Percentiles rank a stretch among this genome's conserved stretches.
These are phyloP conservation scores for Rhadina sibilatrix DNA, from an alignment of 2,113 vertebrate species.

Conservation along the genomic window DNA sequence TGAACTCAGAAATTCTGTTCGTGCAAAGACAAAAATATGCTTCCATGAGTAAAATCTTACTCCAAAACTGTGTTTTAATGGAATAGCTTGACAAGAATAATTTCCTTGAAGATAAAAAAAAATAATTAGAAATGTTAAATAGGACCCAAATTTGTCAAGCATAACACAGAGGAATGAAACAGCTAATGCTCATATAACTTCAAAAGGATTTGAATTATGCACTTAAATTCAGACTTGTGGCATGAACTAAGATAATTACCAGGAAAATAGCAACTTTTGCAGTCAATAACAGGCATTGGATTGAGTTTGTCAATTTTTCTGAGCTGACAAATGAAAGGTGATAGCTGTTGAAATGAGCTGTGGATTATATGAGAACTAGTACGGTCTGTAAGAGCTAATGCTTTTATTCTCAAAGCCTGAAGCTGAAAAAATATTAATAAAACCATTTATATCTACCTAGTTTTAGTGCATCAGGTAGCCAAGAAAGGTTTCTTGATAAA, in stretches of 20 bases:
- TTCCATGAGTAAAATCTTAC: neutral
- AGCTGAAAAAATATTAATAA: conserved; percentile 55
- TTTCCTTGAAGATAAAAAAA: conserved; percentile 1
- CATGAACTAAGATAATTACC: conserved; percentile 55
- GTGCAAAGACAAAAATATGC: neutral
- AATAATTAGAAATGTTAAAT: conserved; percentile 36
- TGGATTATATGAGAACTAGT: conserved; percentile 32
- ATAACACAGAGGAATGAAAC: neutral
- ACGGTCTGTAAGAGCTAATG: neutral
- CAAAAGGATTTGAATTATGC: conserved; percentile 58
- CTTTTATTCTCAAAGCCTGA: conserved; percentile 47
- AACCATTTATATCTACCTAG: conserved; percentile 30
- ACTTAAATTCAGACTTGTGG: conserved; percentile 59
- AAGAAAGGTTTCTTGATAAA: conserved; percentile 4
- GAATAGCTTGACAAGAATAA: conserved; percentile 6
- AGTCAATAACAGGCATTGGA: conserved; percentile 51
- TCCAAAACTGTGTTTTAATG: conserved; percentile 12
- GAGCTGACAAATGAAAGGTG: conserved; percentile 63
- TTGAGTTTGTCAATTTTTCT: conserved; percentile 66
- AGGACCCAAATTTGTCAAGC: conserved; percentile 23
- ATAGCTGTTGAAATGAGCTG: conserved; percentile 53
- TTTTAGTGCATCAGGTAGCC: neutral
- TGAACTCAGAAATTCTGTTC: neutral
- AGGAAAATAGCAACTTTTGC: conserved; percentile 53
- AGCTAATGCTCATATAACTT: conserved; percentile 6